These are phyloP conservation scores for Acanthis flammea DNA, from an alignment of 2,797 vertebrate genomes.

Conservation along the genomic window DNA sequence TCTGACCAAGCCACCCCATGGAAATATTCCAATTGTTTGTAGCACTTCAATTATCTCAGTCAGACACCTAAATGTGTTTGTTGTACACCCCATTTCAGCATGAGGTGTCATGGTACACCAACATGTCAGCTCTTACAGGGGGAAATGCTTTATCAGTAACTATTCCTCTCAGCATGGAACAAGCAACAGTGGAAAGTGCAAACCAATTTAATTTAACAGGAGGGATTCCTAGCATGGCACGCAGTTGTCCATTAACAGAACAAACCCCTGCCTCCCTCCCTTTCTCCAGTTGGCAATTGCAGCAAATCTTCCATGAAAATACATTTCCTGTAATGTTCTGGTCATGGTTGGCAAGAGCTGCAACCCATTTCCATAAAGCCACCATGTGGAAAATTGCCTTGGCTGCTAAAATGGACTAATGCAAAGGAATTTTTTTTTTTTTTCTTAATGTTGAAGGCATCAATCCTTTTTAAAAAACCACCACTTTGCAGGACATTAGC, in stretches of 20 bases:
- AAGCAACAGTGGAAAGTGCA: conserved; percentile 45
- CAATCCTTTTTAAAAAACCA: conserved; percentile 17
- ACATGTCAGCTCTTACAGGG: background rate
- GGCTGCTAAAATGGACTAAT: conserved; percentile 83
- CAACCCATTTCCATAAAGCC: conserved; percentile 82
- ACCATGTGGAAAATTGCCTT: conserved; percentile 85
- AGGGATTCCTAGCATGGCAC: conserved; percentile 75
- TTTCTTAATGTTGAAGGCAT: conserved; percentile 23
- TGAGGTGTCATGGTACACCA: conserved; percentile 10
- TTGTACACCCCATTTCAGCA: background rate
- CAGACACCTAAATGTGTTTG: background rate
- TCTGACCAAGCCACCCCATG: background rate
- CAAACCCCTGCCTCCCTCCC: conserved; percentile 67
- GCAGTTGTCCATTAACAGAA: conserved; percentile 87
- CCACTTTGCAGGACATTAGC: conserved; percentile 35
- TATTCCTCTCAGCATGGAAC: conserved; percentile 22
- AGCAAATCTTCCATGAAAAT: conserved; percentile 89
- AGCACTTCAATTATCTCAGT: background rate
- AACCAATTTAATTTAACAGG: conserved; percentile 70
- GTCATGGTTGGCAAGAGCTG: conserved; percentile 77
- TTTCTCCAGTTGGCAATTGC: conserved; percentile 82
- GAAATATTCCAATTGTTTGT: conserved; percentile 17
- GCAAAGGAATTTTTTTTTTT: conserved; percentile 57
- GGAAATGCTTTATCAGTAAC: conserved; percentile 3
- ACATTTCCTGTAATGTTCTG: conserved; percentile 86